These are phyloP conservation scores for Eleginops maclovinus DNA, from an alignment of 2,113 vertebrate species.

Conservation along the genomic window DNA sequence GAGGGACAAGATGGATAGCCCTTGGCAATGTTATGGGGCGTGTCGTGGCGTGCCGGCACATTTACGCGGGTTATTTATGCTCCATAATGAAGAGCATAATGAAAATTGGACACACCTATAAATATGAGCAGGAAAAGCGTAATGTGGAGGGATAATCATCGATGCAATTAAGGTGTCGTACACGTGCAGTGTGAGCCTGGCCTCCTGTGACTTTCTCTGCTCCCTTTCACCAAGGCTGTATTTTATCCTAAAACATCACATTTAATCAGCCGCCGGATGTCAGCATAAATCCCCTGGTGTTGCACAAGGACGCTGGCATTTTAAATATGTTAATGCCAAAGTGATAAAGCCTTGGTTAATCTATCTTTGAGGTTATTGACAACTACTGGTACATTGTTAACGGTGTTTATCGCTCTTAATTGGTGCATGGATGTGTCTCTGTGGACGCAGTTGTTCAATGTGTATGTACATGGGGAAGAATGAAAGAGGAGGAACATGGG, in stretches of 20 bases:
- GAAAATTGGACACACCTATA: slow-evolving; percentile 88
- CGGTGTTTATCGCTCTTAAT: slow-evolving; percentile 49
- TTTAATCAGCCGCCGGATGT: slow-evolving; percentile 72
- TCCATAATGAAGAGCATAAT: slow-evolving; percentile 87
- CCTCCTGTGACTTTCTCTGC: slow-evolving; percentile 62
- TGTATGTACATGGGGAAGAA: slow-evolving; percentile 22
- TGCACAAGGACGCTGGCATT: slow-evolving; percentile 59
- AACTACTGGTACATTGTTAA: slow-evolving; percentile 43
- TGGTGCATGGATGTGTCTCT: slow-evolving; percentile 1
- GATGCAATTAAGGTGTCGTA: slow-evolving; percentile 83
- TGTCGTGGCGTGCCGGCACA: slow-evolving; percentile 77
- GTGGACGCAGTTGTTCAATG: background rate
- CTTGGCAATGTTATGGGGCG: slow-evolving; percentile 82
- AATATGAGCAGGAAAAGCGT: slow-evolving; percentile 81
- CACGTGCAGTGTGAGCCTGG: slow-evolving; percentile 70
- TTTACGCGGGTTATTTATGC: slow-evolving; percentile 87
- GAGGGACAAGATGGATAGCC: slow-evolving; percentile 82
- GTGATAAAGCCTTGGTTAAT: slow-evolving; percentile 65
- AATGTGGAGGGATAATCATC: slow-evolving; percentile 82
- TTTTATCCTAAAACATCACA: slow-evolving; percentile 70
- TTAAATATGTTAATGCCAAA: slow-evolving; percentile 75
- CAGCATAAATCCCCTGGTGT: slow-evolving; percentile 67
- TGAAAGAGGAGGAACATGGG: slow-evolving; percentile 10
- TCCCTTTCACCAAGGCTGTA: slow-evolving; percentile 65
- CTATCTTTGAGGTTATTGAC: slow-evolving; percentile 60